Evolutionary conservation across 2,797 vertebrate species (phyloP).

Genomic region (Betta splendens): DNA sequence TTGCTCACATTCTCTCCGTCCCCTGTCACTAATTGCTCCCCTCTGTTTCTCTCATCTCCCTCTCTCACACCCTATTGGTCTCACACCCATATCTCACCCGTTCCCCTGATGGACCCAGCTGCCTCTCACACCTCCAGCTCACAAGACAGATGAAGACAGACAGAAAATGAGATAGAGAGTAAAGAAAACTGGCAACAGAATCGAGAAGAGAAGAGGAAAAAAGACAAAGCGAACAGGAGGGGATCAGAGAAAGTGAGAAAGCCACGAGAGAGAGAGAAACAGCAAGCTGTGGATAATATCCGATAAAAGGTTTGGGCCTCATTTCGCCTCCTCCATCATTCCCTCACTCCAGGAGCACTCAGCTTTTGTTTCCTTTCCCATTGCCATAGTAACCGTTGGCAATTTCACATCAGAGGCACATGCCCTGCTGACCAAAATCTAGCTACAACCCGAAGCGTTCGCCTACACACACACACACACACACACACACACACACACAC

Average conservation of each 20-base stretch:
- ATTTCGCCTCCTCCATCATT: conserved; percentile 61
- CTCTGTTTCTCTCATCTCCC: conserved; percentile 18
- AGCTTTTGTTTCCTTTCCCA: conserved; percentile 76
- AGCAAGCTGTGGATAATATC: conserved; percentile 44
- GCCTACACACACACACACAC: conserved; percentile 61
- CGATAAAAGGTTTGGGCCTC: conserved; percentile 57
- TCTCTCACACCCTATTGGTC: conserved; percentile 32
- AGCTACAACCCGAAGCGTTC: conserved; percentile 62
- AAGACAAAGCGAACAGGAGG: conserved; percentile 42
- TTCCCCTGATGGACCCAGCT: conserved; percentile 41
- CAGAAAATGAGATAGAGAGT: conserved; percentile 33
- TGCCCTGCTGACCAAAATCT: conserved; percentile 78
- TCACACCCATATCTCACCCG: conserved; percentile 15
- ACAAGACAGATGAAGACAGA: conserved; percentile 45
- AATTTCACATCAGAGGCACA: conserved; percentile 74
- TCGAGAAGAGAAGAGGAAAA: conserved; percentile 3
- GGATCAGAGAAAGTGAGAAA: conserved; percentile 51
- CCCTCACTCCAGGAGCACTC: conserved; percentile 59
- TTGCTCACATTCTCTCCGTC: not conserved
- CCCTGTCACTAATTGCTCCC: conserved; percentile 5
- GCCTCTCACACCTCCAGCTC: conserved; percentile 64
- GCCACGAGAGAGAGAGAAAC: conserved; percentile 27
- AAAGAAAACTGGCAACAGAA: conserved; percentile 16
- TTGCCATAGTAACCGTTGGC: conserved; percentile 76
- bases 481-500: conserved; percentile 28